Conservation (phyloP, 2,797 vertebrate species). For the Knipowitschia caucasica region DNA sequence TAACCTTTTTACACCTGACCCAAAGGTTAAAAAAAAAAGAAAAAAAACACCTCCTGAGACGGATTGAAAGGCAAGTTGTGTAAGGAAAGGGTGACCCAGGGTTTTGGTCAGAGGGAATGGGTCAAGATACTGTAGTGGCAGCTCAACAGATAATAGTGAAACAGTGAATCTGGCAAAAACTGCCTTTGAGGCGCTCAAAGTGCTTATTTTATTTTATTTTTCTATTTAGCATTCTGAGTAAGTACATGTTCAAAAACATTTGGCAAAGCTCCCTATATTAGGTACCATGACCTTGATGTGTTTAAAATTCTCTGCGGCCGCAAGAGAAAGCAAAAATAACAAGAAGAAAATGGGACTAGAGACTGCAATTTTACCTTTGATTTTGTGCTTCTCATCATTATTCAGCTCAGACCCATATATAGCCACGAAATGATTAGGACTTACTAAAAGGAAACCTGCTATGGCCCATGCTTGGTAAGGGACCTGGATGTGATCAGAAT, state of each 20-base stretch:
- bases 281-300: slow-evolving; percentile 29
- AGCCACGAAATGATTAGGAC: slow-evolving; percentile 25
- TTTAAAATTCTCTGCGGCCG: slow-evolving; percentile 17
- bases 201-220: slow-evolving; percentile 26
- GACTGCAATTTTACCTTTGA: slow-evolving; percentile 23
- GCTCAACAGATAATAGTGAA: slow-evolving; percentile 53
- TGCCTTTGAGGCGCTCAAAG: slow-evolving; percentile 29
- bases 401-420: slow-evolving; percentile 23
- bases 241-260: slow-evolving; percentile 34
- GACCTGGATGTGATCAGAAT: slow-evolving; percentile 33
- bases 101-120: no score
- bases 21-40: no score
- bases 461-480: slow-evolving; percentile 23
- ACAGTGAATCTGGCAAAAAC: slow-evolving; percentile 48
- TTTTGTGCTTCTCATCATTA: slow-evolving; percentile 19
- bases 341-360: slow-evolving; percentile 1
- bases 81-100: no score
- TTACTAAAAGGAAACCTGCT: slow-evolving; percentile 17
- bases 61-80: no score
- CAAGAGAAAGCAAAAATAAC: slow-evolving; percentile 8
- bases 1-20: no score
- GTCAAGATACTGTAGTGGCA: no score
- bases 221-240: slow-evolving; percentile 40
- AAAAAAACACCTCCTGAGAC: no score
- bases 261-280: slow-evolving; percentile 33